A percentile compares a stretch with the other conserved stretches of the same genome.
Evolutionary conservation across 2,888 invertebrate species (phyloP).

Genomic region (Acholoe squamosa): DNA sequence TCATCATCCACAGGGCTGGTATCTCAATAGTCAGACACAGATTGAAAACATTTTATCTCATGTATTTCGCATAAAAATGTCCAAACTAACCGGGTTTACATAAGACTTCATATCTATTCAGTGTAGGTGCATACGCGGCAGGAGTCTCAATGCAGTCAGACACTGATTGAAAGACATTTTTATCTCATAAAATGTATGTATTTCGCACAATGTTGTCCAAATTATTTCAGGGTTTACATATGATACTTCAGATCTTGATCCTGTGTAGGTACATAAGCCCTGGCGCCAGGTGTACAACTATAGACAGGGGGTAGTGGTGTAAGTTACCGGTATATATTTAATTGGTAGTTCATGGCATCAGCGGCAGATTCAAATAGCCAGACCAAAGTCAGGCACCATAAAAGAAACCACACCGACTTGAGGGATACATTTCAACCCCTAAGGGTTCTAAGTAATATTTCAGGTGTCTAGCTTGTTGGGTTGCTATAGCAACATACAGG

Average conservation of each 20-base stretch:
- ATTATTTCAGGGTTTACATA: too few species aligned
- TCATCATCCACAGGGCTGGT: not conserved
- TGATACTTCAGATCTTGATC: not conserved
- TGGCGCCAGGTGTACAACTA: not conserved
- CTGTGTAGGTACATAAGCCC: not conserved
- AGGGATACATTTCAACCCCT: not conserved
- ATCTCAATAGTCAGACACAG: not conserved
- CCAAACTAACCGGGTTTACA: too few species aligned
- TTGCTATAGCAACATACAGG: constrained; percentile 20
- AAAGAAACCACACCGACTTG: not conserved
- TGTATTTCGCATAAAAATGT: too few species aligned
- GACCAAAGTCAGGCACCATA: not conserved
- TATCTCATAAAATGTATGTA: too few species aligned
- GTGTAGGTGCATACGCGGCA: not conserved
- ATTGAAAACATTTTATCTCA: too few species aligned
- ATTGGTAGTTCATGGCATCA: constrained; percentile 17
- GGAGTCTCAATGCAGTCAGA: not conserved
- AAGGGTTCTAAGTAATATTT: not conserved
- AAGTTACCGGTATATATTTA: not conserved
- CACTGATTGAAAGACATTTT: too few species aligned
- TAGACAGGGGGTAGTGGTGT: not conserved
- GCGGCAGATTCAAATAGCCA: not conserved
- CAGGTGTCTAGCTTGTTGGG: not conserved
- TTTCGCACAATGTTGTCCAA: too few species aligned
- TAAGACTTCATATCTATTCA: not conserved